Evolutionary conservation across 2,797 vertebrate species (phyloP), one percentile per base, ranked within the genome.

Genomic region (Morelia viridis): DNA sequence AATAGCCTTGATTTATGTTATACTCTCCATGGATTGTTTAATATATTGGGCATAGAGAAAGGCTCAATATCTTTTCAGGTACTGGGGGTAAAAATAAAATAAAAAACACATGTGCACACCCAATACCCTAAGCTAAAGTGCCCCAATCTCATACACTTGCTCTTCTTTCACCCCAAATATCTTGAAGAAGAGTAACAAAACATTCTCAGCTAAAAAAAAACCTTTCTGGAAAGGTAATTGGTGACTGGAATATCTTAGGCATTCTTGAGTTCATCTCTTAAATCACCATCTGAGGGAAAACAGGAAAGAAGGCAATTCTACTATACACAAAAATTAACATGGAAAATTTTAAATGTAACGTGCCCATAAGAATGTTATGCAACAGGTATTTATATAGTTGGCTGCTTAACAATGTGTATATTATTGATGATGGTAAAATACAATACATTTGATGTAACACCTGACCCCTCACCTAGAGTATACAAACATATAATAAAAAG

Each of bases 381-480:
- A 90, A 46, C 61, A 11, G 4, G 76, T 94, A 80, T 92, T 94
- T 92, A 90, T 57, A 85, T 88, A 94, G 94, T 92, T 92, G 93
- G 46, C 31, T 35, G 50, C 4, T 87, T 5, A 92, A 4, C n/a
- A 13, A 61, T 9, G 61, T 6, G n/a, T 5, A 88, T 57, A 60
- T 89, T 0, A 0, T 4, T 9, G 35, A n/a, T 91, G 22, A 35
- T 53, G 88, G 12, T 85, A 94, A 24, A 56, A 93, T 24, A 68
- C 61, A 95, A 92, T 19, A 56, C 35, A 89, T 92, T 90, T 89
- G 86, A 93, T 84, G 87, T 94, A 85, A 91, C 7, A 0, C 0
- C 15, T 85, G 5, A 1, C 17, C 31, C 15, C 92, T 4, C 56
- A 91, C 85, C 5, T 53, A 92, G 61, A 56, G 53, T 41, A 68